Evolutionary conservation across 2,797 vertebrate genomes (phyloP), one percentile per base, ranked within the genome.

Genomic region (Labroides dimidiatus): DNA sequence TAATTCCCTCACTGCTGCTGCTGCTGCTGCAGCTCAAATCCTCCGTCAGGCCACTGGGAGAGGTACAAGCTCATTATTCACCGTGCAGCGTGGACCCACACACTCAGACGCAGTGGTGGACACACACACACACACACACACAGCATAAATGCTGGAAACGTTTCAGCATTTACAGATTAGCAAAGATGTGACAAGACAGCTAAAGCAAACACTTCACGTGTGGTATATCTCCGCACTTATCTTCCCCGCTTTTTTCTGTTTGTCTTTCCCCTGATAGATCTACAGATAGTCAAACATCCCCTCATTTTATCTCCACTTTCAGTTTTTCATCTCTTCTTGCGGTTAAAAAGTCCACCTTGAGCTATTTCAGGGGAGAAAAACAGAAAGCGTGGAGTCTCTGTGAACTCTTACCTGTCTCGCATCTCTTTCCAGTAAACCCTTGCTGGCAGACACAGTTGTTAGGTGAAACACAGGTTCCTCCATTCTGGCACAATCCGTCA

Each of bases 371-470:
- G 24, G 15, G 48, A 37, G 8, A 56, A 23, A 24, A 61, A 79
- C 0, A 30, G n/a, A 33, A 37, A 51, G 63, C 70, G 54, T 27
- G 37, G 27, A 55, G 27, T 49, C 6, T n/a, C 71, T 69, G 49
- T 21, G 16, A 64, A 75, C 63, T 80, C 95, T 94, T 94, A 99
- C 97, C 98, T 80, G 95, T 96, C 89, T 99, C 97, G 76, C 98
- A 99, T 81, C 94, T 95, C 87, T 92, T 92, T 19, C 98, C 98
- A 0, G 96, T 99, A 85, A 99, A 99, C 69, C 97, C 97, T 85
- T 97, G 96, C 50, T 96, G 95, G 85, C 98, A 99, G 67, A 96
- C 91, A 67, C 98, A 99, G 75, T 96, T 95, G 55, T 98, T 96
- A 30, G 97, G 96, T 52, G 97, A 95, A 50, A 97, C 90, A 23